These are phyloP conservation scores for Epicauta chinensis DNA, from an alignment of 1,140 invertebrate species.

Conservation along the genomic window DNA sequence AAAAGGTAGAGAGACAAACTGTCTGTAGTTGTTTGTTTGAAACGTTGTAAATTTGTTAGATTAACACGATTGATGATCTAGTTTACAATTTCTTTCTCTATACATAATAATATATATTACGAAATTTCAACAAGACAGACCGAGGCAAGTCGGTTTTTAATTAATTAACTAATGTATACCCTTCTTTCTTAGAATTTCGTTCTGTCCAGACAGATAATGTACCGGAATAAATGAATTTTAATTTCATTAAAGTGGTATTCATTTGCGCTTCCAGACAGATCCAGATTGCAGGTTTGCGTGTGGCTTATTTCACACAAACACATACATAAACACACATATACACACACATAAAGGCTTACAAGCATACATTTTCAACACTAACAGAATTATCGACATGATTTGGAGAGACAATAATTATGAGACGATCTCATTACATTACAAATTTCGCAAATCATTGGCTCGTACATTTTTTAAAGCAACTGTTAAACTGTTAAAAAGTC, in stretches of 20 bases:
- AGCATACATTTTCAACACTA: too few relatives aligned
- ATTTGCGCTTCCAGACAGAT: constrained; percentile 33
- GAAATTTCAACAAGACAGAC: too few relatives aligned
- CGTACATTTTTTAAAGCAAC: too few relatives aligned
- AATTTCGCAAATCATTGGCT: too few relatives aligned
- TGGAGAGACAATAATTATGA: too few relatives aligned
- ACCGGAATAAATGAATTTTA: constrained; percentile 39
- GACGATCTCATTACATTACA: too few relatives aligned
- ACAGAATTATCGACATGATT: too few relatives aligned
- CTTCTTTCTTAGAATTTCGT: constrained; percentile 28
- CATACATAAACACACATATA: constrained; percentile 5
- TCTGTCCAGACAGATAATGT: constrained; percentile 30
- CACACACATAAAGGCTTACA: too few relatives aligned
- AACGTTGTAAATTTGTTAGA: not conserved
- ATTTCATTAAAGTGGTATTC: constrained; percentile 38
- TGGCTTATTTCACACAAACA: constrained; percentile 6
- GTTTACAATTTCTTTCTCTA: not conserved
- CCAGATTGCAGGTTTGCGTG: constrained; percentile 38
- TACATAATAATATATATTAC: not conserved
- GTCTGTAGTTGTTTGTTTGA: too few relatives aligned
- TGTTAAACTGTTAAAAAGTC: too few relatives aligned
- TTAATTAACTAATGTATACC: constrained; percentile 35
- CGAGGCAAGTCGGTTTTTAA: constrained; percentile 14
- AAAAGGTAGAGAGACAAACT: not conserved
- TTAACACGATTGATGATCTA: not conserved